Base-by-base conservation (phyloP, 2,113 vertebrate genomes). In the Vulpes vulpes region DNA sequence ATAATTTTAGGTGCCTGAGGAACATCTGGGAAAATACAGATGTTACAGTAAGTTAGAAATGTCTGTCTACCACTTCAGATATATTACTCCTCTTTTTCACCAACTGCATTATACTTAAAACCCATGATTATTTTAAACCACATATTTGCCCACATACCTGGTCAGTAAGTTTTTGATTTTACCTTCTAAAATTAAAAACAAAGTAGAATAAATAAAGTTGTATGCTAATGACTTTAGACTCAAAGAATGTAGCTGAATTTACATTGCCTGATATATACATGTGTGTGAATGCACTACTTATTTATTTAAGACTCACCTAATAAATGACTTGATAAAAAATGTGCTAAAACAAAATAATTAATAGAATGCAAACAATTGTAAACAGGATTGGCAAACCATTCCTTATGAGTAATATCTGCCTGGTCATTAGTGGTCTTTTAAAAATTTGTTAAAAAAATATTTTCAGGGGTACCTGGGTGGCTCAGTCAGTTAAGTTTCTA, bases 161-260 rank as follows among this genome's bases (percentile, higher is more conserved):
- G 30, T 67, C 55, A 83, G 16, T n/a, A 71, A n/a, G 11, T 38
- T 17, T 59, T 89, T 73, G 32, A 74, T 64, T 84, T 94, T 69
- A 51, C 35, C 22, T 89, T 82, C n/a, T 38, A 59, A 87, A 88
- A 51, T 20, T 69, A 81, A 38, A 59, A 91, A 7, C 35, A 23
- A 87, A 83, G 8, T 27, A 89, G 43, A 82, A 71, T 53, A 94
- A 90, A 84, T 92, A 35, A 89, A 93, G 32, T 49, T 92, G 8
- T 38, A 35, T 16, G 49, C 71, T 83, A 92, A 57, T 74, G 57
- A 67, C 3, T 55, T 0, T 32, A 53, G 17, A 30, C 1, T 53
- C 59, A 79, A 78, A 85, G 0, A 53, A 71, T 95, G 65, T 86
- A 69, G 25, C 11, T 67, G 32, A 93, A 67, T 76, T 82, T 19